Evolutionary conservation across 64 coral and sea anemone species (phyloP).

Genomic region (Dendrophyllia cribrosa): DNA sequence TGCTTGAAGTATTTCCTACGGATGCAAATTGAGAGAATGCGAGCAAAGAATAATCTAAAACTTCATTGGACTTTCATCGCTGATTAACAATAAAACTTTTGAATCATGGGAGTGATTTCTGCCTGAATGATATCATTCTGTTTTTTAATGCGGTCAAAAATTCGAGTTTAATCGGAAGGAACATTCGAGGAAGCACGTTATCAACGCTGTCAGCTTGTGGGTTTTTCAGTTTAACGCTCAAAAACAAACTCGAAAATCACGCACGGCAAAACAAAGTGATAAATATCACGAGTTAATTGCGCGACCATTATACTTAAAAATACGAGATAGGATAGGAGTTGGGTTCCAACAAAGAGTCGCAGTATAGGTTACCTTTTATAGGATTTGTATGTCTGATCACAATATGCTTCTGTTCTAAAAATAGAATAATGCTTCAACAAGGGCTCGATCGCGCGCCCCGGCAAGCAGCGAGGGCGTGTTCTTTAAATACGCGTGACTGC

Average conservation of each 20-base stretch:
- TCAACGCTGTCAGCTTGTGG: not conserved
- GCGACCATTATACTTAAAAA: not conserved
- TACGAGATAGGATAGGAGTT: not conserved
- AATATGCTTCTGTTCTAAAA: slow-evolving; percentile 8
- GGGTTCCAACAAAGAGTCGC: not conserved
- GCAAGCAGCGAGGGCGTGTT: not conserved
- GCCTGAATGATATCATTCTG: too few species aligned
- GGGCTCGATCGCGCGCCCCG: not conserved
- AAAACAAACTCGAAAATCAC: not conserved
- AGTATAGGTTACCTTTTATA: slow-evolving; percentile 2
- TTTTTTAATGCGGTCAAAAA: too few species aligned
- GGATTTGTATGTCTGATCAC: not conserved
- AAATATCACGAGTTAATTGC: not conserved
- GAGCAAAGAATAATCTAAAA: too few species aligned
- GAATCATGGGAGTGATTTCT: too few species aligned
- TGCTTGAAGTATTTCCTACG: too few species aligned
- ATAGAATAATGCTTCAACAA: slow-evolving; percentile 6
- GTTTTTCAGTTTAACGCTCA: not conserved
- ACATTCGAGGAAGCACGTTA: not conserved
- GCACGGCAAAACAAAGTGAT: not conserved
- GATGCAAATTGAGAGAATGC: too few species aligned
- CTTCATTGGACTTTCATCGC: too few species aligned
- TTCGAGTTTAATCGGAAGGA: too few species aligned
- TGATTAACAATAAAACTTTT: too few species aligned
- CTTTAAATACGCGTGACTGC: not conserved